Evolutionary conservation across 2,888 invertebrate genomes (phyloP).

Genomic region (Agonopterix alstromeriana): DNA sequence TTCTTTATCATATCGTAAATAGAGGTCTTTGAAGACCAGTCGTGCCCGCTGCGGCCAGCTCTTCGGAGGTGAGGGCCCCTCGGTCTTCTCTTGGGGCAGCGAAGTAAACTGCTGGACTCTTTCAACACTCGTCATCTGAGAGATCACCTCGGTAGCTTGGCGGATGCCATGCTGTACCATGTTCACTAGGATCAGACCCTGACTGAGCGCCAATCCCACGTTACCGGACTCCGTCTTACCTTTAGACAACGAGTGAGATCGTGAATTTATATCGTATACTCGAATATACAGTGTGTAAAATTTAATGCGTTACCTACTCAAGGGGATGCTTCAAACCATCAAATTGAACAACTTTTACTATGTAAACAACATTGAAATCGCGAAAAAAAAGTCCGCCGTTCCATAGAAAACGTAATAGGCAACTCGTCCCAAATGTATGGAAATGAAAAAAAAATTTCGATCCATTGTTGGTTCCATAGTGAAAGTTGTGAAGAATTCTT

Average conservation of each 20-base stretch:
- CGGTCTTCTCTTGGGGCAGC: conserved; percentile 82
- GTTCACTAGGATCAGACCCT: conserved; percentile 84
- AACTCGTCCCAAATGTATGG: too few relatives aligned
- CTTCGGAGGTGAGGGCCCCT: conserved; percentile 75
- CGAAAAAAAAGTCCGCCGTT: too few relatives aligned
- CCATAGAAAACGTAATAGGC: too few relatives aligned
- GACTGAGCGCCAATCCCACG: conserved; percentile 84
- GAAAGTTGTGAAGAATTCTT: too few relatives aligned
- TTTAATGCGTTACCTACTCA: too few relatives aligned
- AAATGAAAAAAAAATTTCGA: too few relatives aligned
- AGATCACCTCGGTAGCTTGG: conserved; percentile 85
- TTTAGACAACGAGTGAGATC: conserved; percentile 20
- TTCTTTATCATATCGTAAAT: conserved; percentile 78
- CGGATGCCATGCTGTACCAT: conserved; percentile 89
- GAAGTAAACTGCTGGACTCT: conserved; percentile 87
- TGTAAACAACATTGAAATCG: too few relatives aligned
- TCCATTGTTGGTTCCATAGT: too few relatives aligned
- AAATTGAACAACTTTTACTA: too few relatives aligned
- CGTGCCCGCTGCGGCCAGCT: conserved; percentile 80
- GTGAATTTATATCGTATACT: too few relatives aligned
- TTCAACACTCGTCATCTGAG: conserved; percentile 90
- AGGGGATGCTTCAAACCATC: too few relatives aligned
- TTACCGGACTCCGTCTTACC: conserved; percentile 79
- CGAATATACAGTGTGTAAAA: too few relatives aligned
- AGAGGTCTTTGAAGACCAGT: conserved; percentile 78